Evolutionary conservation across 2,113 vertebrate genomes (phyloP).

Genomic region (Drymodes brunneopygia): DNA sequence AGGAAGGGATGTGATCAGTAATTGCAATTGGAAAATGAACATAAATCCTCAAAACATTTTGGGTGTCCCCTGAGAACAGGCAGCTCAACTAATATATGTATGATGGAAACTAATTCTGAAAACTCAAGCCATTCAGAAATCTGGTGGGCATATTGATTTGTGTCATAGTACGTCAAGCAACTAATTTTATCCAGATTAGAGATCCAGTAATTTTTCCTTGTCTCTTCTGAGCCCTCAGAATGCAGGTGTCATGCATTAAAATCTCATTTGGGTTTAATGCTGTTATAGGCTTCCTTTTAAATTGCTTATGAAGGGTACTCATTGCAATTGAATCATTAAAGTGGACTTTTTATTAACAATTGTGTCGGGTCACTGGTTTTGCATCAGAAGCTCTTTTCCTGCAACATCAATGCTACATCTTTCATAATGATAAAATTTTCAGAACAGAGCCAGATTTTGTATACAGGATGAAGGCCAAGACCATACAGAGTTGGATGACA

Average conservation of each 20-base stretch:
- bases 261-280: background rate
- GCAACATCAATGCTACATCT: background rate
- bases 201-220: background rate
- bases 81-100: background rate
- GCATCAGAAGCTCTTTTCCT: background rate
- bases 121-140: background rate
- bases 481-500: background rate
- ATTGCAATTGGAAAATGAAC: background rate
- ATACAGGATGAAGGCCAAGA: background rate
- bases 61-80: background rate
- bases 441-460: background rate
- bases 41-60: background rate
- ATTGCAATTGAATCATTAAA: slow-evolving; percentile 22
- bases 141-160: background rate
- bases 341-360: background rate
- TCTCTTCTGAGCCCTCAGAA: background rate
- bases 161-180: background rate
- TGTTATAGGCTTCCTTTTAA: background rate
- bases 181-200: background rate
- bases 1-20: background rate
- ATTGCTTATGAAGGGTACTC: slow-evolving; percentile 9
- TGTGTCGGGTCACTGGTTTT: slow-evolving; percentile 23
- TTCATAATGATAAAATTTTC: background rate
- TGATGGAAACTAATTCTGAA: background rate
- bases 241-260: background rate